These are phyloP conservation scores for Aphidoletes aphidimyza DNA, from an alignment of 2,888 invertebrate genomes.

Conservation along the genomic window DNA sequence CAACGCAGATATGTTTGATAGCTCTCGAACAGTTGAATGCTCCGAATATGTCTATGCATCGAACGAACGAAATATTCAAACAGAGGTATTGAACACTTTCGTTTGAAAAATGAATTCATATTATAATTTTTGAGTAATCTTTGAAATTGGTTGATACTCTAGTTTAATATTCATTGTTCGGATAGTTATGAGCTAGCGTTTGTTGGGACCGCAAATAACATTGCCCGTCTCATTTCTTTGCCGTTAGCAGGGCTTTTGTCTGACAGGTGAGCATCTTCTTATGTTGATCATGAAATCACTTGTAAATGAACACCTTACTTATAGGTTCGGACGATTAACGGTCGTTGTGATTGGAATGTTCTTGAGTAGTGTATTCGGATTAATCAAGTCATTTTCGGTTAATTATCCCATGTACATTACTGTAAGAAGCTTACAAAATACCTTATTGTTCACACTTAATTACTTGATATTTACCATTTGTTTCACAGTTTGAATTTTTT, in stretches of 20 bases:
- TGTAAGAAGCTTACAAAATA: slow-evolving; percentile 60
- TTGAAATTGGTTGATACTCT: too few species aligned
- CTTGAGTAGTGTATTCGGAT: slow-evolving; percentile 74
- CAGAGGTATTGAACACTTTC: too few species aligned
- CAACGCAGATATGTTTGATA: background rate
- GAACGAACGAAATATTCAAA: background rate
- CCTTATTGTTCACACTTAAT: too few species aligned
- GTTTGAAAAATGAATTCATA: too few species aligned
- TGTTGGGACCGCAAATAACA: slow-evolving; percentile 79
- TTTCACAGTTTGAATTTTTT: too few species aligned
- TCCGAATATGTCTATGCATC: background rate
- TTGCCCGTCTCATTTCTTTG: slow-evolving; percentile 79
- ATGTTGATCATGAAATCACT: background rate
- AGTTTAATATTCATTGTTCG: slow-evolving; percentile 76
- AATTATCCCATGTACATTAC: slow-evolving; percentile 74
- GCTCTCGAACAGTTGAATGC: background rate
- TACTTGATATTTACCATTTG: too few species aligned
- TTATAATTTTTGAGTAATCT: too few species aligned
- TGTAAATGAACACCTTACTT: background rate
- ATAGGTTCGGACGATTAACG: slow-evolving; percentile 71
- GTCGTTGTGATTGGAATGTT: slow-evolving; percentile 69
- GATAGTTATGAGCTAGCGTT: slow-evolving; percentile 77
- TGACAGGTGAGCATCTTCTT: slow-evolving; percentile 71
- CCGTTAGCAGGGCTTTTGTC: slow-evolving; percentile 73
- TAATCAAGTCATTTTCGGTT: slow-evolving; percentile 75